A percentile compares a stretch with the other conserved stretches of the same genome.
Conservation (phyloP, 2,797 vertebrate species). For the Siniperca obscura region DNA sequence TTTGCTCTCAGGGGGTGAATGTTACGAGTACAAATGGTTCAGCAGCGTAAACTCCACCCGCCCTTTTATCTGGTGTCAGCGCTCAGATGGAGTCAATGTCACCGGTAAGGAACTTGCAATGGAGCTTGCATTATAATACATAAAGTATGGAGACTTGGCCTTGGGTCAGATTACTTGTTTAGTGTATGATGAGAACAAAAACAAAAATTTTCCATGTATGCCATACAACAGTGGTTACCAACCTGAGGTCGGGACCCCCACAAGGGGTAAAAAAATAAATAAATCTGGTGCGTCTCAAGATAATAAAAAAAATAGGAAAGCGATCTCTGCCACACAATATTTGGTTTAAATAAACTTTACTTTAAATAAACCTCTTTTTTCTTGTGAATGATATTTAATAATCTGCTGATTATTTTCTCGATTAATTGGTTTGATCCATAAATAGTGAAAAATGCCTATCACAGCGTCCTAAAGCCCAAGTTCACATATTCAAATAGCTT, state of each 20-base stretch:
- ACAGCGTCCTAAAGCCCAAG: neutral
- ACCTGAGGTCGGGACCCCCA: no score
- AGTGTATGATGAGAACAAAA: neutral
- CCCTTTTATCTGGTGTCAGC: conserved; percentile 91
- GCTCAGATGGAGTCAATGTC: conserved; percentile 95
- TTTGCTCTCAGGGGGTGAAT: conserved; percentile 89
- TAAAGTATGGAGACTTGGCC: neutral
- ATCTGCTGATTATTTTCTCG: neutral
- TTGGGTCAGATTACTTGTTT: no score
- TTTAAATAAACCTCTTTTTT: no score
- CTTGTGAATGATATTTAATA: neutral
- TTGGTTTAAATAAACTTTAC: neutral
- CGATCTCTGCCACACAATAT: neutral
- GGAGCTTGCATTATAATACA: neutral
- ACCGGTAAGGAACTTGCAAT: conserved; percentile 87
- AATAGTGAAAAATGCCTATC: neutral
- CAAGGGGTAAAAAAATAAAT: neutral
- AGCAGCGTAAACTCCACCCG: conserved; percentile 86
- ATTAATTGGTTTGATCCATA: neutral
- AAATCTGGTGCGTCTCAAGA: neutral
- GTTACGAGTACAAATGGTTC: conserved; percentile 95
- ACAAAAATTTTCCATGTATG: neutral
- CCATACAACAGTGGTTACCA: neutral
- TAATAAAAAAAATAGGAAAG: neutral
- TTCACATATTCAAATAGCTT: neutral